phyloP scores from a whole-genome alignment of 1,140 invertebrate species.

The Aculops lycopersici region DNA sequence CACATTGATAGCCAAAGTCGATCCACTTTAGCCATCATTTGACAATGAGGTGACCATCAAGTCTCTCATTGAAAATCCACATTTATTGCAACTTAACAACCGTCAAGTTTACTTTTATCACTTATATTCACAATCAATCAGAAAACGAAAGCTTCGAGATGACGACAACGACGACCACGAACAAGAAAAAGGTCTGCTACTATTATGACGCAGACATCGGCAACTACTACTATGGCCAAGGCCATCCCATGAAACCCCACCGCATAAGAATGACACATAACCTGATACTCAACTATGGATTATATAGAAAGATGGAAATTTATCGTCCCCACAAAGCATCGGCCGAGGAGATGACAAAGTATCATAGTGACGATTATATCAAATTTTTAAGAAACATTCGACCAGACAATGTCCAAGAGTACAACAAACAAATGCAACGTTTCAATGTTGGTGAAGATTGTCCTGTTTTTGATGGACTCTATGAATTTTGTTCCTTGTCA shows the following conservation, averaged over 20 bases:
- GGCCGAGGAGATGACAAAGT: slow-evolving; percentile 96
- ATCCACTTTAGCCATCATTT: too few species aligned
- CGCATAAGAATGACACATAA: slow-evolving; percentile 98
- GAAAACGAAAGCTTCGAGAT: too few species aligned
- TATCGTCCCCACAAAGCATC: slow-evolving; percentile 92
- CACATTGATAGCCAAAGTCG: too few species aligned
- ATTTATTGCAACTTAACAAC: too few species aligned
- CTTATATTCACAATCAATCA: too few species aligned
- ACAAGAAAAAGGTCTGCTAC: slow-evolving; percentile 71
- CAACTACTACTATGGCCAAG: slow-evolving; percentile 97
- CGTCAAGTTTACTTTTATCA: too few species aligned
- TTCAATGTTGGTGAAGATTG: slow-evolving; percentile 32
- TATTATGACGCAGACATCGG: slow-evolving; percentile 85
- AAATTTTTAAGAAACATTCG: slow-evolving; percentile 73
- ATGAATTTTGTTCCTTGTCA: slow-evolving; percentile 20
- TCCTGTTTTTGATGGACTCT: slow-evolving; percentile 20
- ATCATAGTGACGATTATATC: slow-evolving; percentile 96
- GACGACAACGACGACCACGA: not conserved
- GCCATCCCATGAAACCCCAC: slow-evolving; percentile 97
- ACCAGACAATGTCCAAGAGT: slow-evolving; percentile 94
- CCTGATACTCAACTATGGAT: slow-evolving; percentile 81
- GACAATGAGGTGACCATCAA: too few species aligned
- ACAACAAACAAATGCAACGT: slow-evolving; percentile 95
- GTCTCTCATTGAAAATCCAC: too few species aligned
- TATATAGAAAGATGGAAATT: slow-evolving; percentile 97